Evolutionary conservation across 2,888 invertebrate species (phyloP).

Genomic region (Eurytoma adleriae): DNA sequence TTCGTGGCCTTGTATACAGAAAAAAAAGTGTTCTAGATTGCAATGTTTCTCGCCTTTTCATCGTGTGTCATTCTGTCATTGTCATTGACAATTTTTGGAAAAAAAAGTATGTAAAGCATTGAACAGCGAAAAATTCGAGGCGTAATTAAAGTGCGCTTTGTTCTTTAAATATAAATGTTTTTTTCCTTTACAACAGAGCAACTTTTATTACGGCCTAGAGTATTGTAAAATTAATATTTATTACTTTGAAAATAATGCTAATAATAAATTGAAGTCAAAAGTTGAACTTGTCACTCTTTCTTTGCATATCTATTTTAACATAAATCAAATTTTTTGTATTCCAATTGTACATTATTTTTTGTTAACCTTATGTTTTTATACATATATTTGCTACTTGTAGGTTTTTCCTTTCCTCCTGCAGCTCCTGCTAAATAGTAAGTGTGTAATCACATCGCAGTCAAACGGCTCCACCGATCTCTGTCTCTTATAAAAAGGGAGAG

Average conservation of each 20-base stretch:
- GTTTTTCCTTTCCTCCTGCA: too few relatives aligned
- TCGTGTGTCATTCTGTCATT: conserved; percentile 28
- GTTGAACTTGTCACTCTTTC: background rate
- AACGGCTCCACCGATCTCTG: too few relatives aligned
- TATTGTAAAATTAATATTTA: conserved; percentile 52
- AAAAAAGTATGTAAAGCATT: conserved; percentile 45
- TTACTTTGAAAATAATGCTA: conserved; percentile 52
- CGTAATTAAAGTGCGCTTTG: conserved; percentile 44
- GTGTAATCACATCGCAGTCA: too few relatives aligned
- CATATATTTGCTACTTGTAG: too few relatives aligned
- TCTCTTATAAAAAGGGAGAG: too few relatives aligned
- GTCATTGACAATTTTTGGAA: conserved; percentile 29
- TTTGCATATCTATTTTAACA: background rate
- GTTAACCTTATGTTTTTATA: background rate
- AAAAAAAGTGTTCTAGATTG: conserved; percentile 42
- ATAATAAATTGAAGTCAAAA: conserved; percentile 48
- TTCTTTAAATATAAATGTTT: conserved; percentile 34
- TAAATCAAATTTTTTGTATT: background rate
- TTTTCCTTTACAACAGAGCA: conserved; percentile 35
- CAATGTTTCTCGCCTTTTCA: conserved; percentile 44
- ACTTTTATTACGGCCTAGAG: conserved; percentile 43
- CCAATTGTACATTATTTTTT: conserved; percentile 1
- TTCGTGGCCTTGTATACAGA: conserved; percentile 41
- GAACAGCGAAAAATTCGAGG: conserved; percentile 30
- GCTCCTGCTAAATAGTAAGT: too few relatives aligned